phyloP scores from a whole-genome alignment of 2,113 vertebrate genomes.

The Zosterops pallidus region DNA sequence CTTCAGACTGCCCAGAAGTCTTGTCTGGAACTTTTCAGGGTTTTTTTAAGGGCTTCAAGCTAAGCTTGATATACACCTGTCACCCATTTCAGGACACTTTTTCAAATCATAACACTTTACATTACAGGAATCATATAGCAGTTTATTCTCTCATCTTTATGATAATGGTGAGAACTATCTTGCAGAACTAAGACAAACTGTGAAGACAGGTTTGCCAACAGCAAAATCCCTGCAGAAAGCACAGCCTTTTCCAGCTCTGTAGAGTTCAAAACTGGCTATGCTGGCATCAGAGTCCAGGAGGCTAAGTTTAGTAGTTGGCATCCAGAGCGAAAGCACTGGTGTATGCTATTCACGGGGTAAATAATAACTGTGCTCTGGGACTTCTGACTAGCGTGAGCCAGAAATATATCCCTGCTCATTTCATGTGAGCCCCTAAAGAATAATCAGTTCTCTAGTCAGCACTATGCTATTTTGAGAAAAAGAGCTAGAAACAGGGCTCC shows the following conservation, averaged over 20 bases:
- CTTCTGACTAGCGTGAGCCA: neutral
- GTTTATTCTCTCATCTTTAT: neutral
- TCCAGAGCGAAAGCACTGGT: neutral
- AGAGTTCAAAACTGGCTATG: neutral
- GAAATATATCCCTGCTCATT: neutral
- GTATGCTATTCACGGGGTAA: neutral
- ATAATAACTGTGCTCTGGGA: neutral
- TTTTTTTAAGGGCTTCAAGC: neutral
- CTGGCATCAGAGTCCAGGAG: neutral
- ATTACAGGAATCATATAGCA: neutral
- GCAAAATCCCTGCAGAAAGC: neutral
- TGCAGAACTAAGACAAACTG: neutral
- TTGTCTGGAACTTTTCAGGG: neutral
- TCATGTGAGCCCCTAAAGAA: neutral
- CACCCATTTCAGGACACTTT: neutral
- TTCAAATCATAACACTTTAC: neutral
- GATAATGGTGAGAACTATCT: fast-evolving
- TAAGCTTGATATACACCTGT: fast-evolving
- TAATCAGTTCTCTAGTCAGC: neutral
- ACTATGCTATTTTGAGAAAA: neutral
- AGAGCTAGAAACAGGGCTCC: neutral
- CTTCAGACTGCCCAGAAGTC: neutral
- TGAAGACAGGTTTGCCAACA: neutral
- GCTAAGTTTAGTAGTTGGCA: neutral
- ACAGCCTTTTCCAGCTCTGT: neutral